Percentiles rank a stretch among this genome's conserved stretches.
phyloP scores from a whole-genome alignment of 2,113 vertebrate genomes.

The Lophotis ruficrista region DNA sequence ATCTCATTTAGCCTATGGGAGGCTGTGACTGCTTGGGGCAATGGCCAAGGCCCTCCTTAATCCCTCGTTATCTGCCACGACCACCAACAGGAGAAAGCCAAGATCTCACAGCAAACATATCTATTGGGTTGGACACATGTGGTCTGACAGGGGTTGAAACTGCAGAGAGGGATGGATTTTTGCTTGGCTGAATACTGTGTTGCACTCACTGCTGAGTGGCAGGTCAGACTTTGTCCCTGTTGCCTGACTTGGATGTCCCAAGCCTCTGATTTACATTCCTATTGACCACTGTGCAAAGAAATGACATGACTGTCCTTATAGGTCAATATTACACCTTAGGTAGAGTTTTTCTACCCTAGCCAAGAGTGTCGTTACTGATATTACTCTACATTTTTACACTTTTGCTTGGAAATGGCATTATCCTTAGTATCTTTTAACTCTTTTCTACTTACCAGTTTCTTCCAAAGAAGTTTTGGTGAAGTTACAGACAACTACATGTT shows the following conservation, averaged over 20 bases:
- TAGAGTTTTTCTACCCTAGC: background rate
- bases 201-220: accelerated
- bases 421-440: background rate
- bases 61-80: background rate
- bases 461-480: background rate
- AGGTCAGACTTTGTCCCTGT: background rate
- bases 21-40: background rate
- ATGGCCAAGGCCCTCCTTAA: background rate
- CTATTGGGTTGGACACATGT: accelerated
- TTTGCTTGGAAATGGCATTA: background rate
- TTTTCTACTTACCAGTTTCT: background rate
- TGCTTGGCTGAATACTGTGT: background rate
- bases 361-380: background rate
- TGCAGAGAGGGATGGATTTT: background rate
- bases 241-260: background rate
- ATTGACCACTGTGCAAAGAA: background rate
- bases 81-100: background rate
- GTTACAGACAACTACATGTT: background rate
- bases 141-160: background rate
- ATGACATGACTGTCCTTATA: background rate
- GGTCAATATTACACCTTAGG: background rate
- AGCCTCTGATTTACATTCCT: background rate
- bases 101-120: background rate
- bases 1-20: background rate
- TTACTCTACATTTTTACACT: background rate